These are phyloP conservation scores for Chouioia cunea DNA, from an alignment of 2,888 invertebrate genomes.

Conservation along the genomic window DNA sequence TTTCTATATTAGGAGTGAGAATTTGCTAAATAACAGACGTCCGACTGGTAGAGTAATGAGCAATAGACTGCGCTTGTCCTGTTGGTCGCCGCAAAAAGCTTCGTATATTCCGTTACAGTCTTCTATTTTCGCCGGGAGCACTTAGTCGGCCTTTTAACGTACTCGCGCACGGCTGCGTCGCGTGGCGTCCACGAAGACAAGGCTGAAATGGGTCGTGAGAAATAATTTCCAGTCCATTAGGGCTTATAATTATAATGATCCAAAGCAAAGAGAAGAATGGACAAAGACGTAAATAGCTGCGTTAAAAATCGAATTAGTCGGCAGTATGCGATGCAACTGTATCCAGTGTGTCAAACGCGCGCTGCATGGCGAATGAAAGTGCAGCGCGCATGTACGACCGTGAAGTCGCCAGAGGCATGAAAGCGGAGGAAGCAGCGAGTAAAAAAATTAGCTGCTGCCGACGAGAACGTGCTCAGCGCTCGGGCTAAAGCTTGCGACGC, in stretches of 20 bases:
- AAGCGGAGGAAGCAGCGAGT: not conserved
- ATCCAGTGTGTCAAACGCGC: not conserved
- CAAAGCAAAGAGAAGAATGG: conserved; percentile 27
- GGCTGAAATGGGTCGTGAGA: not conserved
- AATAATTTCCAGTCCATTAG: conserved; percentile 33
- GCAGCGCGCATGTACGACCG: not conserved
- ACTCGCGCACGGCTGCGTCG: too few species aligned
- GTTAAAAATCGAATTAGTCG: conserved; percentile 36
- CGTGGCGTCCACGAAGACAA: too few species aligned
- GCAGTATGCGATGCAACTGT: not conserved
- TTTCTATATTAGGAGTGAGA: too few species aligned
- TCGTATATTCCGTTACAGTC: too few species aligned
- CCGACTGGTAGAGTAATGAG: too few species aligned
- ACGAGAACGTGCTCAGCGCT: too few species aligned
- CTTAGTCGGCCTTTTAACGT: too few species aligned
- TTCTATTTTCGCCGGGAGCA: too few species aligned
- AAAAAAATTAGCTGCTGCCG: conserved; percentile 34
- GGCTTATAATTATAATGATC: conserved; percentile 41
- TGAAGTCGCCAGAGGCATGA: not conserved
- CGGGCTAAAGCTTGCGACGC: not conserved
- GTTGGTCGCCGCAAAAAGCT: too few species aligned
- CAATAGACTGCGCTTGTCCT: too few species aligned
- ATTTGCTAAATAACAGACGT: too few species aligned
- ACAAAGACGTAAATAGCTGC: not conserved
- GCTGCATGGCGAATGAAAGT: not conserved